phyloP scores from a whole-genome alignment of 2,113 vertebrate genomes.

The Rhodinocichla rosea region DNA sequence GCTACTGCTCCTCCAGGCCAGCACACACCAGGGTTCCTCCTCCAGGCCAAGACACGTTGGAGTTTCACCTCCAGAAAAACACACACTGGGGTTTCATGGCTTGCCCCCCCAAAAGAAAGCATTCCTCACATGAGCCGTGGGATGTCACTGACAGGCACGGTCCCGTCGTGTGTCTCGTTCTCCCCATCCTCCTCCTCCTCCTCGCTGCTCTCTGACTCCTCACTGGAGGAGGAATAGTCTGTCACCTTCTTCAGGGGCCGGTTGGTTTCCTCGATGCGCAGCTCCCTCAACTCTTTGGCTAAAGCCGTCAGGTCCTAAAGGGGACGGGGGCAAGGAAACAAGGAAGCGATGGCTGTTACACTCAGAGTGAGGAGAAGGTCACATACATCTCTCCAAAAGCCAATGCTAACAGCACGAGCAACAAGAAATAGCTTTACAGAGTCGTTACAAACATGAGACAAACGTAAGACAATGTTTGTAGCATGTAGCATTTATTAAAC shows the following conservation, averaged over 20 bases:
- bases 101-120: neutral
- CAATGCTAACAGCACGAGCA: slow-evolving; percentile 70
- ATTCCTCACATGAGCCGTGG: slow-evolving; percentile 93
- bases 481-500: slow-evolving; percentile 72
- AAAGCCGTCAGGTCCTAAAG: slow-evolving; percentile 93
- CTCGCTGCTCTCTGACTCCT: slow-evolving; percentile 94
- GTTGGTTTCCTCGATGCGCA: slow-evolving; percentile 92
- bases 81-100: rapidly evolving
- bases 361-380: neutral
- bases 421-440: slow-evolving; percentile 70
- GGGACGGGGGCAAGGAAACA: slow-evolving; percentile 28
- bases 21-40: rapidly evolving
- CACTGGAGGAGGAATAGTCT: slow-evolving; percentile 97
- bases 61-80: neutral
- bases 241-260: slow-evolving; percentile 96
- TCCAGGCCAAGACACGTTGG: rapidly evolving
- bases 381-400: slow-evolving; percentile 62
- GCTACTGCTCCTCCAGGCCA: neutral
- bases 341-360: neutral
- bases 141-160: slow-evolving; percentile 96
- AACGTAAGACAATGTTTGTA: slow-evolving; percentile 73
- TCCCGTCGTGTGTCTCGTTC: slow-evolving; percentile 87
- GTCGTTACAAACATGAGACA: slow-evolving; percentile 73
- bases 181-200: slow-evolving; percentile 92
- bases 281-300: slow-evolving; percentile 94